Conservation (phyloP, 2,888 invertebrate species). For the Synergus umbraculus region DNA sequence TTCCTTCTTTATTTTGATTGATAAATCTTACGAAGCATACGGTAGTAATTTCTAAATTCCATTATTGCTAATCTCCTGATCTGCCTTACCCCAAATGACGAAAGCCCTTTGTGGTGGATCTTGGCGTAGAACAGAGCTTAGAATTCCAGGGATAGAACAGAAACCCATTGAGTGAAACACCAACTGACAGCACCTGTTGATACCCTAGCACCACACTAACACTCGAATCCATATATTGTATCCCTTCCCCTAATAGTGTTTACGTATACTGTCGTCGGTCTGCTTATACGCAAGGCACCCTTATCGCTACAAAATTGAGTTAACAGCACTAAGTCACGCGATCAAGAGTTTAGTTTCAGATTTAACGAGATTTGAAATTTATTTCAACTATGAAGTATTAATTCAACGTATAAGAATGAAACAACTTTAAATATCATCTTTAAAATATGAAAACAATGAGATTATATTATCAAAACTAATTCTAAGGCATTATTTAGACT, state of each 20-base stretch:
- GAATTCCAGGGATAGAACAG: not conserved
- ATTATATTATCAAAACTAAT: no score
- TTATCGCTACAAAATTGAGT: not conserved
- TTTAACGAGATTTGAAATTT: not conserved
- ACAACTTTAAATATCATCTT: not conserved
- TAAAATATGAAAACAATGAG: not conserved
- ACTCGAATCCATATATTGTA: not conserved
- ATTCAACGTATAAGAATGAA: not conserved
- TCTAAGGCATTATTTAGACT: no score
- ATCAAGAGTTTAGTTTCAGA: not conserved
- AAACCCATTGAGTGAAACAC: slow-evolving; percentile 71
- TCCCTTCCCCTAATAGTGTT: not conserved
- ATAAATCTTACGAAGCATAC: not conserved
- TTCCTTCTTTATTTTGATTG: not conserved
- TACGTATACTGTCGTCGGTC: not conserved
- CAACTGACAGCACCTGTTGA: slow-evolving; percentile 71
- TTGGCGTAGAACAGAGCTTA: not conserved
- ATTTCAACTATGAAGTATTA: not conserved
- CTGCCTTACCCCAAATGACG: not conserved
- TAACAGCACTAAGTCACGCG: not conserved
- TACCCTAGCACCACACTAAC: slow-evolving; percentile 58
- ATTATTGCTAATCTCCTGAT: not conserved
- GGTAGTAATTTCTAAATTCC: not conserved
- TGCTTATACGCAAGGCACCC: not conserved
- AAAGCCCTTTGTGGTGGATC: not conserved